Evolutionary conservation across 1,140 invertebrate genomes (phyloP).

Genomic region (Leptoteleia sp.): DNA sequence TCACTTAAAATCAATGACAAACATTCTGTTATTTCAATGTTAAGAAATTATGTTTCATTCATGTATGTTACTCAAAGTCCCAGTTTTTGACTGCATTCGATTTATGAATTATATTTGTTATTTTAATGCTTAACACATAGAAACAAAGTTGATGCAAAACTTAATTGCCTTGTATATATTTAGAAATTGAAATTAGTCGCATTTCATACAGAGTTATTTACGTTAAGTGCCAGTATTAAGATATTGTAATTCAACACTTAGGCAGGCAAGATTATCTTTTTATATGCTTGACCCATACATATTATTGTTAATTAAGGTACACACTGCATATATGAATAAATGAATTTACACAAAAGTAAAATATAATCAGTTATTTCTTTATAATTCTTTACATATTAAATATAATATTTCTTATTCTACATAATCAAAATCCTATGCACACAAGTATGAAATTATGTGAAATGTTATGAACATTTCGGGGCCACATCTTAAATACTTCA

Average conservation of each 20-base stretch:
- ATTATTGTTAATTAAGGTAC: conserved; percentile 11
- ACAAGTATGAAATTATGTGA: conserved; percentile 26
- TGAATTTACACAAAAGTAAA: conserved; percentile 14
- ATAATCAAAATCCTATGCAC: conserved; percentile 4
- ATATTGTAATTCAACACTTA: conserved; percentile 15
- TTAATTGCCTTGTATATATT: conserved; percentile 22
- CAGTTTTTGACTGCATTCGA: no score
- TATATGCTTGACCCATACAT: conserved; percentile 14
- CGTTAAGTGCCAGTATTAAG: conserved; percentile 38
- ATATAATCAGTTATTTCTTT: not conserved
- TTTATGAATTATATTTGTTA: no score
- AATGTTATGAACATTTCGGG: no score
- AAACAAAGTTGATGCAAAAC: not conserved
- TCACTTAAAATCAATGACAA: no score
- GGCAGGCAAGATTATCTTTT: conserved; percentile 17
- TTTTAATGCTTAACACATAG: no score
- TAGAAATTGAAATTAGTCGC: conserved; percentile 5
- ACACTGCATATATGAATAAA: conserved; percentile 13
- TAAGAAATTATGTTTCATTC: no score
- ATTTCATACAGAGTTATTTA: conserved; percentile 21
- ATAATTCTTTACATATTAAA: not conserved
- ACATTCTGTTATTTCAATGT: no score
- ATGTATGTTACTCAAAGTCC: no score
- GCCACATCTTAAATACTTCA: no score
- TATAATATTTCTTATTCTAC: not conserved